These are phyloP conservation scores for Autographa gamma DNA, from an alignment of 2,888 invertebrate species.

Conservation along the genomic window DNA sequence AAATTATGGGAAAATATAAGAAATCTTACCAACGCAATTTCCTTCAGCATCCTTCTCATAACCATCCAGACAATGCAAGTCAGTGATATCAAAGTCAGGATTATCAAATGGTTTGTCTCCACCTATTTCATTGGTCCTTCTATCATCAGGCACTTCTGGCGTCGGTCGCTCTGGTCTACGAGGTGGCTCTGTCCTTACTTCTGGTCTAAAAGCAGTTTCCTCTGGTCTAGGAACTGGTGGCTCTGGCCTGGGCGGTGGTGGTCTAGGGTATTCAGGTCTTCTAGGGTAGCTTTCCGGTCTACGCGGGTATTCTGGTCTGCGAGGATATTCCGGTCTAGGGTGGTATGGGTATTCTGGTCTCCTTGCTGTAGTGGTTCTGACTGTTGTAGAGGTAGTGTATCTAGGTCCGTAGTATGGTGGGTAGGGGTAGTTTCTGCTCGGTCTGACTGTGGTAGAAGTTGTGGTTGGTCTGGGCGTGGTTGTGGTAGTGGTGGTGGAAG, in stretches of 20 bases:
- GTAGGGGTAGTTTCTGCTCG: slow-evolving; percentile 28
- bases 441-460: slow-evolving; percentile 53
- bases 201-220: slow-evolving; percentile 22
- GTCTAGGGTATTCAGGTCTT: slow-evolving; percentile 47
- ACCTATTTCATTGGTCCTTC: slow-evolving; percentile 60
- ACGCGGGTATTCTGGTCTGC: slow-evolving; percentile 38
- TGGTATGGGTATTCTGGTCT: slow-evolving; percentile 42
- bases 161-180: slow-evolving; percentile 20
- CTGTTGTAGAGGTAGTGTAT: slow-evolving; percentile 42
- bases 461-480: slow-evolving; percentile 59
- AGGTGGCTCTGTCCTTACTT: slow-evolving; percentile 27
- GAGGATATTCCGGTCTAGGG: slow-evolving; percentile 48
- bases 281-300: slow-evolving; percentile 39
- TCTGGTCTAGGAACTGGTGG: slow-evolving; percentile 48
- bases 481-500: slow-evolving; percentile 48
- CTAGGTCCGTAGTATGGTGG: slow-evolving; percentile 46
- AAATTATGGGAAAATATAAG: no score
- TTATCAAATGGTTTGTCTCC: slow-evolving; percentile 37
- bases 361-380: slow-evolving; percentile 40
- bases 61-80: slow-evolving; percentile 85
- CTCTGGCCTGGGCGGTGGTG: slow-evolving; percentile 46
- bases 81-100: slow-evolving; percentile 68
- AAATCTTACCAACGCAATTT: slow-evolving; percentile 87
- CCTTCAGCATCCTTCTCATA: slow-evolving; percentile 87
- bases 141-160: slow-evolving; percentile 42